Base-by-base conservation (phyloP, 2,888 invertebrate genomes). In the Epistrophella euchroma region DNA sequence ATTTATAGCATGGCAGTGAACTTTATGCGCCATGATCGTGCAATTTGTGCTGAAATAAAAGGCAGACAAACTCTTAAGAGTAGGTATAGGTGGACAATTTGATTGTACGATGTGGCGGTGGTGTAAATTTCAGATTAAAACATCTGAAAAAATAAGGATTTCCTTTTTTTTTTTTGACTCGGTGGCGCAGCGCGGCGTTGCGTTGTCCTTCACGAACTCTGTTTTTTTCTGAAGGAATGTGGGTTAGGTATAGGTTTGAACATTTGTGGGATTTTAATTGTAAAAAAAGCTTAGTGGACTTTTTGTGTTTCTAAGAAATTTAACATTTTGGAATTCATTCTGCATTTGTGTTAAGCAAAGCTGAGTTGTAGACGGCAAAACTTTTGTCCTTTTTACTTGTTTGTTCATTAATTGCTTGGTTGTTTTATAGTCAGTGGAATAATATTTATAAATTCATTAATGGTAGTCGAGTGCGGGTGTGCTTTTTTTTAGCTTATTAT, bases 91-190 rank as follows among this genome's bases (percentile, higher is more conserved):
- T n/a, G n/a, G 86, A 86, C 81, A 86, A 82, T 86, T 86, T 82
- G 81, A 86, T 86, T 86, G 52, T 28, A 71, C 77, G 77, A 77
- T 77, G 56, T 81, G 86, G 77, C 25, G 70, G 86, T 82, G 82
- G 81, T 86, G 86, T 86, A 86, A 86, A 82, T 78, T 86, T 82
- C 81, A 82, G 86, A 86, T 86, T 86, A 86, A 86, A 86, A 86
- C 78, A 86, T 82, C 85, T 70, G 77, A 82, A 78, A 82, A 71
- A 82, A 82, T 86, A 71, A 78, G 78, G 70, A 82, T 82, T 86
- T 82, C 56, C 45, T 52, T 17, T 62, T 22, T 35, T n/a, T 28
- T 6, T 2, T 45, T 19, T 37, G 32, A 19, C 19, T 6, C 4
- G 40, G 13, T 13, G 13, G 13, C 3, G 4, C 3, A 6, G 28